Evolutionary conservation across 2,888 invertebrate genomes (phyloP).

Genomic region (Thyatira batis): DNA sequence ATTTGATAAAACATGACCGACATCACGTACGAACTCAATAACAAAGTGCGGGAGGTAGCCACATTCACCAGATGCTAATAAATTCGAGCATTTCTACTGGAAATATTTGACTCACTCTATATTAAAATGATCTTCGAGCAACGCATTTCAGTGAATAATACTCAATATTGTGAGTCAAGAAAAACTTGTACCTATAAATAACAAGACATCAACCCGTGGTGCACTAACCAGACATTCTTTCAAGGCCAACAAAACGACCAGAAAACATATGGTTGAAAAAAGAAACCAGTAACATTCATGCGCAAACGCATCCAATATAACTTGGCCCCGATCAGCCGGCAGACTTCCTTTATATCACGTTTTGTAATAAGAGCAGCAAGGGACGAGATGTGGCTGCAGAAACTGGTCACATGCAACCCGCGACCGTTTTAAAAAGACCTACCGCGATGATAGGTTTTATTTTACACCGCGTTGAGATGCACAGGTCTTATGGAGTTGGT

Average conservation of each 20-base stretch:
- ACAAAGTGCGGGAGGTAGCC: neutral
- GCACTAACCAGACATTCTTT: constrained; percentile 72
- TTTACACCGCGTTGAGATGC: constrained; percentile 19
- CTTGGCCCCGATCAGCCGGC: constrained; percentile 48
- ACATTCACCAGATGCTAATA: neutral
- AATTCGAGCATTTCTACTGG: neutral
- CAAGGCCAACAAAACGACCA: constrained; percentile 77
- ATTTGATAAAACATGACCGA: neutral
- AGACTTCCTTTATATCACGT: constrained; percentile 55
- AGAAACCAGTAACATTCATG: constrained; percentile 57
- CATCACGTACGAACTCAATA: neutral
- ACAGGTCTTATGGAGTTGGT: constrained; percentile 50
- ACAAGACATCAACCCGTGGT: constrained; percentile 57
- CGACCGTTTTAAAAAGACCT: constrained; percentile 45
- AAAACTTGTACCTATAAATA: constrained; percentile 62
- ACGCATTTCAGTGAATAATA: constrained; percentile 21
- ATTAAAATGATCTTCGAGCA: constrained; percentile 3
- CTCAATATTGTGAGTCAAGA: constrained; percentile 23
- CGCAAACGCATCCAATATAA: constrained; percentile 43
- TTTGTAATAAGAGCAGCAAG: constrained; percentile 48
- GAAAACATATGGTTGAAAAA: constrained; percentile 77
- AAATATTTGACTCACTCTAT: constrained; percentile 1
- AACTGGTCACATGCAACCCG: constrained; percentile 15
- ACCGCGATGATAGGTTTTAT: constrained; percentile 29
- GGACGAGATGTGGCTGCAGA: constrained; percentile 37